Conservation (phyloP, 2,797 vertebrate species). For the Sebastes flavidus region DNA sequence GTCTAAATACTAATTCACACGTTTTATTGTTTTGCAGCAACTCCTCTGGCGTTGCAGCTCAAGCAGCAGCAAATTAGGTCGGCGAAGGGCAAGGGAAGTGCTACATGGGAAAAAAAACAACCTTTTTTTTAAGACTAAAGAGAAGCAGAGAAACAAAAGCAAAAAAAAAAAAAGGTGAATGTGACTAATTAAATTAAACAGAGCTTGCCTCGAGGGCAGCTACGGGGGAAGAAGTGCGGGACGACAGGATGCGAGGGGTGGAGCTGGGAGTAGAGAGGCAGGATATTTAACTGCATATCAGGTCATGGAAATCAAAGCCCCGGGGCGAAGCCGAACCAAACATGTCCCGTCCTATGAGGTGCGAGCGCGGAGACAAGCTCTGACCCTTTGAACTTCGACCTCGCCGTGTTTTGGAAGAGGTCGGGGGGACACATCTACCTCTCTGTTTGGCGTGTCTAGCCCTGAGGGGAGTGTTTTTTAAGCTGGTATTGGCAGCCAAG, state of each 20-base stretch:
- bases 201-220: conserved; percentile 52
- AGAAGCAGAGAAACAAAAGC: conserved; percentile 2
- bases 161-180: conserved; percentile 47
- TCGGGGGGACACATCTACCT: conserved; percentile 49
- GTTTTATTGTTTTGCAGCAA: conserved; percentile 34
- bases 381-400: conserved; percentile 64
- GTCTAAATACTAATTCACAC: conserved; percentile 28
- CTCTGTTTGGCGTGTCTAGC: conserved; percentile 39
- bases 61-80: conserved; percentile 50
- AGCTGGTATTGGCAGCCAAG: conserved; percentile 37
- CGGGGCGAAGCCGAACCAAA: conserved; percentile 53
- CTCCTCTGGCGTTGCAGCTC: conserved; percentile 46
- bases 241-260: conserved; percentile 51
- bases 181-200: conserved; percentile 69
- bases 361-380: conserved; percentile 56
- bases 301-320: conserved; percentile 72
- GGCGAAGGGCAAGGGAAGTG: conserved; percentile 15
- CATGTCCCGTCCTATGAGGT: conserved; percentile 66
- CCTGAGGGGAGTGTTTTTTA: conserved; percentile 49
- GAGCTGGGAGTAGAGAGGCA: conserved; percentile 21
- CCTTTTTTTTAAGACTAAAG: conserved; percentile 30
- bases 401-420: conserved; percentile 49
- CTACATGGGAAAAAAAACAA: not conserved
- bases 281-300: conserved; percentile 66
- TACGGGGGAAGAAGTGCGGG: conserved; percentile 12